These are phyloP conservation scores for Lordiphosa fenestrarum DNA, from an alignment of 2,888 invertebrate genomes.

Conservation along the genomic window DNA sequence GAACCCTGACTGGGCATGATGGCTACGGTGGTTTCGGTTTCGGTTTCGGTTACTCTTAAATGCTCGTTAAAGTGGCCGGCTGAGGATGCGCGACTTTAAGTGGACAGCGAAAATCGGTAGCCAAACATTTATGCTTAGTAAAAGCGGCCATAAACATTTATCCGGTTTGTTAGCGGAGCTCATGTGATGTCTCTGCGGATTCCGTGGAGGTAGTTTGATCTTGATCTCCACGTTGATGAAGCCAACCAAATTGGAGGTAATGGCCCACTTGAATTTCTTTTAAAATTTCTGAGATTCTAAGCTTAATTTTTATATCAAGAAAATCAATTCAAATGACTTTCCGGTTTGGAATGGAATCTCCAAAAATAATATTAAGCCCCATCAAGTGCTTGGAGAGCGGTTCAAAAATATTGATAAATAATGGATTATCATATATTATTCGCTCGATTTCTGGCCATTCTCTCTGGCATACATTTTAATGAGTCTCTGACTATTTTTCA, in stretches of 20 bases:
- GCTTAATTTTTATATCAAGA: too few relatives aligned
- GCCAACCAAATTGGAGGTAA: too few relatives aligned
- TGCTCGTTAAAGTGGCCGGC: constrained; percentile 52
- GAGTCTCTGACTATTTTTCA: constrained; percentile 50
- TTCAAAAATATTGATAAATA: constrained; percentile 43
- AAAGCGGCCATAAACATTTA: constrained; percentile 49
- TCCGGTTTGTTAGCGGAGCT: constrained; percentile 12
- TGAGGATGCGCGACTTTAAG: constrained; percentile 48
- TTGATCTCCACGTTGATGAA: too few relatives aligned
- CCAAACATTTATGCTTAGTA: constrained; percentile 55
- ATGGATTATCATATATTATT: constrained; percentile 44
- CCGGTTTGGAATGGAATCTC: constrained; percentile 1
- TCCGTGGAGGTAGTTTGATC: constrained; percentile 14
- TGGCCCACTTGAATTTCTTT: too few relatives aligned
- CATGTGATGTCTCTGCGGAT: constrained; percentile 4
- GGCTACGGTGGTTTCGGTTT: not conserved
- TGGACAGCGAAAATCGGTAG: constrained; percentile 56
- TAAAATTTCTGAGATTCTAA: too few relatives aligned
- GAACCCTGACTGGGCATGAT: constrained; percentile 47
- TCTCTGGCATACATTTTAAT: constrained; percentile 45
- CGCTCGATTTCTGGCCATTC: constrained; percentile 32
- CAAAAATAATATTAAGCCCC: too few relatives aligned
- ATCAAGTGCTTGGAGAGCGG: constrained; percentile 21
- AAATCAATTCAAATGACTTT: constrained; percentile 16
- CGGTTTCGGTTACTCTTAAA: constrained; percentile 24